phyloP scores from a whole-genome alignment of 2,888 invertebrate genomes.

The Phaedon cochleariae region DNA sequence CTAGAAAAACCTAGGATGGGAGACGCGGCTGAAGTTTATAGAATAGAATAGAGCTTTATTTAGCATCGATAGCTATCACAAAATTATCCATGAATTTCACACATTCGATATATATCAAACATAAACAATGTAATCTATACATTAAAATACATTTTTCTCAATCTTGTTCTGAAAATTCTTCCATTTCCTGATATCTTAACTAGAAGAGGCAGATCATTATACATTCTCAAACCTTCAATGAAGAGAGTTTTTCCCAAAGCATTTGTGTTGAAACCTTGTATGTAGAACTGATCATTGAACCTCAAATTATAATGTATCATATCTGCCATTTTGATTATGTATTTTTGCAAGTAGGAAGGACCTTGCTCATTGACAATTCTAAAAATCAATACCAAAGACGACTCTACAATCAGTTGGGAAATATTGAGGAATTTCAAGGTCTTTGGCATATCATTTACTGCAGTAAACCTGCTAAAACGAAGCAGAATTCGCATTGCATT shows the following conservation, averaged over 20 bases:
- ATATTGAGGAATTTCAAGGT: constrained; percentile 3
- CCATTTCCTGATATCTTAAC: constrained; percentile 1
- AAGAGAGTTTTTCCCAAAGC: constrained; percentile 6
- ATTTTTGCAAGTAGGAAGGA: constrained; percentile 11
- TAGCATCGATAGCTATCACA: not conserved
- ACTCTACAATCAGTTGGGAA: constrained; percentile 9
- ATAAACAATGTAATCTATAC: too few relatives aligned
- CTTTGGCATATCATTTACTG: constrained; percentile 10
- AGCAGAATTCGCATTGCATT: constrained; percentile 8
- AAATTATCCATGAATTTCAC: too few relatives aligned
- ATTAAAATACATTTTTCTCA: not conserved
- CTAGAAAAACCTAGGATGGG: too few relatives aligned
- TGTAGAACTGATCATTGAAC: constrained; percentile 1
- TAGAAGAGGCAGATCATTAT: not conserved
- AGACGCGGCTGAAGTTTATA: too few relatives aligned
- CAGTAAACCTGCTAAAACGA: constrained; percentile 5
- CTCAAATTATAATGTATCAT: constrained; percentile 3
- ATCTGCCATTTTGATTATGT: constrained; percentile 12
- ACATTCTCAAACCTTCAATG: constrained; percentile 10
- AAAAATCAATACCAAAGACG: not conserved
- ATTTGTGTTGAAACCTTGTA: constrained; percentile 3
- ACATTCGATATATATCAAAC: too few relatives aligned
- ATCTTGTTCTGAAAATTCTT: not conserved
- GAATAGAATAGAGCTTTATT: not conserved
- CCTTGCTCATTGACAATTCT: constrained; percentile 10